Conservation (phyloP, 53 echinoderm and acorn worm species). For the Pentamera pediparva region DNA sequence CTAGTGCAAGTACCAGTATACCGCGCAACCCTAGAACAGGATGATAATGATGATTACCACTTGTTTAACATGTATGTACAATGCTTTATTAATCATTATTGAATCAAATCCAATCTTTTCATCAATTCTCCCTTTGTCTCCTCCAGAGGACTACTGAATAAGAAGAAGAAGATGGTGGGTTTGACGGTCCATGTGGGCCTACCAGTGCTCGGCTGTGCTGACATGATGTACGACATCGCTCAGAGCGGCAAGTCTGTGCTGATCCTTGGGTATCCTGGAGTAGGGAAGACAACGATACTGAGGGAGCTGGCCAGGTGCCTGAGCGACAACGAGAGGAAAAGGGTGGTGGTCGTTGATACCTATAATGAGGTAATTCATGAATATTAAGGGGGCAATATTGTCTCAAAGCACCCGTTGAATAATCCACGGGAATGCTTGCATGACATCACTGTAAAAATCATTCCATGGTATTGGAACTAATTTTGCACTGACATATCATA, state of each 20-base stretch:
- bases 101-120: no score
- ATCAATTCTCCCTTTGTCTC: neutral
- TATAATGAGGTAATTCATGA: conserved; percentile 48
- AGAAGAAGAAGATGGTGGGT: conserved; percentile 37
- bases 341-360: conserved; percentile 55
- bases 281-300: conserved; percentile 60
- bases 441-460: no score
- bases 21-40: no score
- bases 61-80: no score
- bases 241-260: conserved; percentile 41
- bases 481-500: no score
- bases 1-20: no score
- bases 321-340: conserved; percentile 34
- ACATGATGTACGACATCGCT: conserved; percentile 50
- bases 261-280: conserved; percentile 45
- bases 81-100: no score
- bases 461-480: no score
- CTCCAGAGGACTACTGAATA: conserved; percentile 40
- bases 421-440: no score
- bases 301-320: conserved; percentile 53
- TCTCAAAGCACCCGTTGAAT: no score
- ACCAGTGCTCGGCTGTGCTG: conserved; percentile 49
- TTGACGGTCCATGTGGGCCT: conserved; percentile 35
- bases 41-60: no score
- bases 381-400: no score